Conservation (phyloP, 1,140 invertebrate species). For the Geopemphigus sp. region DNA sequence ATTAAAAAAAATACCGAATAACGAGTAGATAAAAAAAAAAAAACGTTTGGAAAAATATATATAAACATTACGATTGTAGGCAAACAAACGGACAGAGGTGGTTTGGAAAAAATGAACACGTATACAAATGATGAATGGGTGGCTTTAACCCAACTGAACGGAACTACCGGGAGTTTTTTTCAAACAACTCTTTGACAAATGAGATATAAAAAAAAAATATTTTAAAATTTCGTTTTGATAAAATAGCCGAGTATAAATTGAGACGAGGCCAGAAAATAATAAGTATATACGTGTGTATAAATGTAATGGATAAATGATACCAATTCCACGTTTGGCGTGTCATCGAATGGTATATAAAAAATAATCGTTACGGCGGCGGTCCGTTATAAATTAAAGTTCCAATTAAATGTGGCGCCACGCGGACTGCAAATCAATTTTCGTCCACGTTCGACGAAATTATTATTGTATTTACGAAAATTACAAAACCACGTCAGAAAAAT, state of each 20-base stretch:
- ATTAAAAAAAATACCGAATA: constrained; percentile 8
- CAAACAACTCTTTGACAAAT: constrained; percentile 46
- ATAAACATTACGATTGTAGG: constrained; percentile 6
- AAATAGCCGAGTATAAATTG: background rate
- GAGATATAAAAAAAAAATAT: constrained; percentile 30
- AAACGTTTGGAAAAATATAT: background rate
- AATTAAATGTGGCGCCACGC: too few relatives aligned
- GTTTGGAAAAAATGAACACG: constrained; percentile 19
- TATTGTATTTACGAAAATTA: too few relatives aligned
- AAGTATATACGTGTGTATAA: background rate
- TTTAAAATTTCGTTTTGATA: constrained; percentile 13
- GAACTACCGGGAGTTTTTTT: constrained; percentile 28
- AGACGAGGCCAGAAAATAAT: background rate
- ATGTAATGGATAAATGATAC: background rate
- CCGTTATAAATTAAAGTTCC: too few relatives aligned
- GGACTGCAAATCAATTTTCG: too few relatives aligned
- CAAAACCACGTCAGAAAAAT: too few relatives aligned
- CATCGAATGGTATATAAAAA: too few relatives aligned
- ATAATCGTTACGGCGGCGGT: too few relatives aligned
- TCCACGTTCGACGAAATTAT: too few relatives aligned
- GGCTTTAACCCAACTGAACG: background rate
- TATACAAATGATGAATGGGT: constrained; percentile 37
- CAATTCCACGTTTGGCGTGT: background rate
- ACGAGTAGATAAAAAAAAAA: constrained; percentile 19
- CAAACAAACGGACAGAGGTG: background rate